These are phyloP conservation scores for Ficedula albicollis DNA, from an alignment of 2,797 vertebrate species.

Conservation along the genomic window DNA sequence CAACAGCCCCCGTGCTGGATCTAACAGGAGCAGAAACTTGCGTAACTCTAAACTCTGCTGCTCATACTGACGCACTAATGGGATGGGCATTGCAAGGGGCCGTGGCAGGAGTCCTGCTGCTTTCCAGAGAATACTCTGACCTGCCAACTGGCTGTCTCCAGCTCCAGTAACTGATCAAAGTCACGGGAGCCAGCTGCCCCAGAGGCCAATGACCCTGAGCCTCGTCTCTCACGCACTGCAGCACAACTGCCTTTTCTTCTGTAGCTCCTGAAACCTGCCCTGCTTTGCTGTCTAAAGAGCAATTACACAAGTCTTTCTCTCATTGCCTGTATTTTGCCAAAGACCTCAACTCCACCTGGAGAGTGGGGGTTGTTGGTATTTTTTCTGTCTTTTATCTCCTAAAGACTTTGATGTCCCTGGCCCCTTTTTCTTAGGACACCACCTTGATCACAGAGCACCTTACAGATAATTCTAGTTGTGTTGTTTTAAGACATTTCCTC, in stretches of 20 bases:
- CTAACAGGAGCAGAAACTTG: background rate
- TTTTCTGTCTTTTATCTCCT: background rate
- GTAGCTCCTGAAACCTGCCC: background rate
- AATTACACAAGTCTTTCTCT: background rate
- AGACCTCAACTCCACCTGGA: background rate
- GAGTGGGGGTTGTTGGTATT: background rate
- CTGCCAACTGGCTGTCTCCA: background rate
- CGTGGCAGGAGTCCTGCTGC: background rate
- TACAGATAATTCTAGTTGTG: background rate
- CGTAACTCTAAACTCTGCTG: background rate
- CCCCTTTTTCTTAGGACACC: background rate
- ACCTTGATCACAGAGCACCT: background rate
- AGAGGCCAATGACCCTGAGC: background rate
- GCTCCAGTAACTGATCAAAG: background rate
- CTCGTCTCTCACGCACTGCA: background rate
- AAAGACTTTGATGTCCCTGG: background rate
- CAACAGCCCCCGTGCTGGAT: background rate
- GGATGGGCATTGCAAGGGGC: background rate
- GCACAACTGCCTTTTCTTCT: background rate
- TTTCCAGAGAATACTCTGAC: background rate
- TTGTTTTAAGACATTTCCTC: background rate
- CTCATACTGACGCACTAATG: background rate
- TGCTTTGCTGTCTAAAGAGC: background rate
- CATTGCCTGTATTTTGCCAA: background rate
- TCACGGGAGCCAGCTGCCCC: background rate